A percentile compares a stretch with the other conserved stretches of the same genome.
Evolutionary conservation across 1,140 invertebrate genomes (phyloP).

Genomic region (Zaprionus capensis): DNA sequence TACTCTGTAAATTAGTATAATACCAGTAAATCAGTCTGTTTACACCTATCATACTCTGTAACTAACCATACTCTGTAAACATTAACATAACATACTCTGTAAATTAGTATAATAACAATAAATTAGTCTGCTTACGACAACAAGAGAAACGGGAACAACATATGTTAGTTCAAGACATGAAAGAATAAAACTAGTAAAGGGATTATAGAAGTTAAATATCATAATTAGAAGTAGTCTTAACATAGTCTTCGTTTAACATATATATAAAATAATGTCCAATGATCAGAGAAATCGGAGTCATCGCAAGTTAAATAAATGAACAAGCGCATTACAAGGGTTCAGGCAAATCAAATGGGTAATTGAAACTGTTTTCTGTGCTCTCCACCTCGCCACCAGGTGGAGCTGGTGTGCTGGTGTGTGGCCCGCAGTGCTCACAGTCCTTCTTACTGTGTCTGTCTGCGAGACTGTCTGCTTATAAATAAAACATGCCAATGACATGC

Average conservation of each 20-base stretch:
- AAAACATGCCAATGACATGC: constrained; percentile 66
- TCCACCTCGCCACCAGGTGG: not conserved
- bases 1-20: too few species aligned
- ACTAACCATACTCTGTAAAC: too few species aligned
- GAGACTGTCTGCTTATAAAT: constrained; percentile 54
- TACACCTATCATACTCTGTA: too few species aligned
- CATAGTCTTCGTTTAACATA: not conserved
- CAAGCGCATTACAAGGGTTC: constrained; percentile 43
- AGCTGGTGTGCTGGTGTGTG: not conserved
- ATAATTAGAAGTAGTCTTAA: not conserved
- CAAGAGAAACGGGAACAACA: not conserved
- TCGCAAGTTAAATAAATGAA: constrained; percentile 55
- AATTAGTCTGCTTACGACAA: too few species aligned
- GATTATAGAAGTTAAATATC: too few species aligned
- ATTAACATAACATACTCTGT: too few species aligned
- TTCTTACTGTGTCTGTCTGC: constrained; percentile 1
- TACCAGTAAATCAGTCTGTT: too few species aligned
- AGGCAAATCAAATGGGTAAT: constrained; percentile 61
- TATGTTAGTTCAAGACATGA: too few species aligned
- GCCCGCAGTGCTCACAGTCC: not conserved
- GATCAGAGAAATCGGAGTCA: not conserved
- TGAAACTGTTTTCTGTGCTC: constrained; percentile 35
- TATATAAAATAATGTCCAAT: too few species aligned
- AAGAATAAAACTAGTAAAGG: too few species aligned
- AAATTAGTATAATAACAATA: too few species aligned